These are phyloP conservation scores for Augochlora pura DNA, from an alignment of 1,140 invertebrate species.

Conservation along the genomic window DNA sequence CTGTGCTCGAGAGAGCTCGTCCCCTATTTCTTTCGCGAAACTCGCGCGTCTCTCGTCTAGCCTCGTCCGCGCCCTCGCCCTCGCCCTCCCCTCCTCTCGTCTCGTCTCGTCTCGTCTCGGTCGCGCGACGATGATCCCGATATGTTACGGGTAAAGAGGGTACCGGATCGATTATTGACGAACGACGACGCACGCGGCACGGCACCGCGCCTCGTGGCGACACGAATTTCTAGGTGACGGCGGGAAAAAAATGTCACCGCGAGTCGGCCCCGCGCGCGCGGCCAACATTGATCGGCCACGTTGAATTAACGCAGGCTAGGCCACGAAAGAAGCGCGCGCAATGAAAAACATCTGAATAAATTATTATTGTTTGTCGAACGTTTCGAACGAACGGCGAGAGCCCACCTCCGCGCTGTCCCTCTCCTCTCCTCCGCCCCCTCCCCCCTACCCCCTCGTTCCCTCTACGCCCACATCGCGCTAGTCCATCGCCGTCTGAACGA, in stretches of 20 bases:
- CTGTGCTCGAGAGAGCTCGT: too few species aligned
- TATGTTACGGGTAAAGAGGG: too few species aligned
- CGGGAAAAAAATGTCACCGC: slow-evolving; percentile 4
- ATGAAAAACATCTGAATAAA: slow-evolving; percentile 77
- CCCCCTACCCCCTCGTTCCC: background rate
- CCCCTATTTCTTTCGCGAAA: too few species aligned
- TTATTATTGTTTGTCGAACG: slow-evolving; percentile 77
- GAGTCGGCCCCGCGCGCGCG: background rate
- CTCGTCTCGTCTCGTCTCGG: too few species aligned
- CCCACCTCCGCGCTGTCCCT: slow-evolving; percentile 31
- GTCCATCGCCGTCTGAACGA: slow-evolving; percentile 48
- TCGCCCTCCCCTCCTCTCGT: too few species aligned
- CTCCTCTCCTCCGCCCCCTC: background rate
- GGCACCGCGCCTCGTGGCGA: background rate
- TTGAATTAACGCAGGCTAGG: slow-evolving; percentile 53
- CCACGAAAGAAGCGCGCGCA: slow-evolving; percentile 51
- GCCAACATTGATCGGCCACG: slow-evolving; percentile 27
- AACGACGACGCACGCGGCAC: background rate
- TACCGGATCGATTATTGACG: background rate
- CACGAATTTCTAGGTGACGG: background rate
- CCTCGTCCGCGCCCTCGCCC: too few species aligned
- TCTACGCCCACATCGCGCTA: slow-evolving; percentile 30
- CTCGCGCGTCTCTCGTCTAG: too few species aligned
- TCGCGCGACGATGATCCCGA: too few species aligned
- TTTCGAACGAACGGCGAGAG: slow-evolving; percentile 62